These are phyloP conservation scores for Eurystomus gularis DNA, from an alignment of 2,113 vertebrate genomes.

Conservation along the genomic window DNA sequence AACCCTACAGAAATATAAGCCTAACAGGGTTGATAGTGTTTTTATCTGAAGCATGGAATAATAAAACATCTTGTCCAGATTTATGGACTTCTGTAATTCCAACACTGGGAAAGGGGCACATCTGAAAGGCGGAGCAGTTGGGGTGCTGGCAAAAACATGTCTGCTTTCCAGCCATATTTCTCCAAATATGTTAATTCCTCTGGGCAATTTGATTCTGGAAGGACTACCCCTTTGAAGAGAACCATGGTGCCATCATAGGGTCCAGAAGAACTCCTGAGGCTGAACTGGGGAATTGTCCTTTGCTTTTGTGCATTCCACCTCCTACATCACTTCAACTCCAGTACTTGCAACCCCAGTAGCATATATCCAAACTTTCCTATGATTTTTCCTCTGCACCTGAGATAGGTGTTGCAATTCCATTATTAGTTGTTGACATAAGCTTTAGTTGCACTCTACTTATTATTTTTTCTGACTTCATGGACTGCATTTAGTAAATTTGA, in stretches of 20 bases:
- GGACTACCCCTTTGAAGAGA: neutral
- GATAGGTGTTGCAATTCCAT: too few relatives aligned
- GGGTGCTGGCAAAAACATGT: accelerated
- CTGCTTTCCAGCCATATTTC: accelerated
- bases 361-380: too few relatives aligned
- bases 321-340: neutral
- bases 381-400: too few relatives aligned
- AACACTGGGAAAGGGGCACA: neutral
- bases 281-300: neutral
- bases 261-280: neutral
- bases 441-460: too few relatives aligned
- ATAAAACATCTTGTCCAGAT: neutral
- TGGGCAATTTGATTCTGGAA: neutral
- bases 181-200: neutral
- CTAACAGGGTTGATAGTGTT: neutral
- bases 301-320: neutral
- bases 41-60: neutral
- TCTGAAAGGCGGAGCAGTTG: too few relatives aligned
- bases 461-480: neutral
- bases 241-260: neutral
- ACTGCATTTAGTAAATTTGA: neutral
- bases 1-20: neutral
- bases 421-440: too few relatives aligned
- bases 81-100: neutral
- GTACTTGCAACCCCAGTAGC: neutral